Evolutionary conservation across 2,797 vertebrate species (phyloP).

Genomic region (Leuciscus waleckii): DNA sequence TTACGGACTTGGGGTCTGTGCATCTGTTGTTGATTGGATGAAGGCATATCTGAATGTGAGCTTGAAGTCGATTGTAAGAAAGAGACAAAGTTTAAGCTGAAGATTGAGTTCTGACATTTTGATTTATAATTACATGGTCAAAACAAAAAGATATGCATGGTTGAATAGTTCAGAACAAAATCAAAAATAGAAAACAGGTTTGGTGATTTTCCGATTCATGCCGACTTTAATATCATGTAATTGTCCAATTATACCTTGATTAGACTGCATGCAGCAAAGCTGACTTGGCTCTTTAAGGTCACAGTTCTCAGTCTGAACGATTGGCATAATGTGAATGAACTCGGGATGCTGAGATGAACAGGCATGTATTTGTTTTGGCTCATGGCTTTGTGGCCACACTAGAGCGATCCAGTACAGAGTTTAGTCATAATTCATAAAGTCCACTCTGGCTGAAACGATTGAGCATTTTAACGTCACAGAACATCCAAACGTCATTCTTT

Average conservation of each 20-base stretch:
- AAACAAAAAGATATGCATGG: background rate
- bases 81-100: background rate
- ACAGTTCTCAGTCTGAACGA: background rate
- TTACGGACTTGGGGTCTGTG: background rate
- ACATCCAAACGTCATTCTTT: conserved; percentile 10
- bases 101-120: background rate
- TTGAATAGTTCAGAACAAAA: background rate
- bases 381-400: background rate
- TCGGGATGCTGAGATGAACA: background rate
- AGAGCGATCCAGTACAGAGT: background rate
- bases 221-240: background rate
- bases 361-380: conserved; percentile 17
- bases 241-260: background rate
- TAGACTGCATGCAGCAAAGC: background rate
- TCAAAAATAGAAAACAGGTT: background rate
- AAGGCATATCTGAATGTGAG: background rate
- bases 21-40: background rate
- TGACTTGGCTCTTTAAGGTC: conserved; percentile 8
- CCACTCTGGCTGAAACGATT: background rate
- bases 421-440: conserved; percentile 11
- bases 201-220: background rate
- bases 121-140: background rate
- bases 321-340: conserved; percentile 1
- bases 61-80: background rate
- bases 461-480: background rate